A percentile compares a stretch with the other conserved stretches of the same genome.
Conservation (phyloP, 2,113 vertebrate genomes). For the Gymnarchus niloticus region DNA sequence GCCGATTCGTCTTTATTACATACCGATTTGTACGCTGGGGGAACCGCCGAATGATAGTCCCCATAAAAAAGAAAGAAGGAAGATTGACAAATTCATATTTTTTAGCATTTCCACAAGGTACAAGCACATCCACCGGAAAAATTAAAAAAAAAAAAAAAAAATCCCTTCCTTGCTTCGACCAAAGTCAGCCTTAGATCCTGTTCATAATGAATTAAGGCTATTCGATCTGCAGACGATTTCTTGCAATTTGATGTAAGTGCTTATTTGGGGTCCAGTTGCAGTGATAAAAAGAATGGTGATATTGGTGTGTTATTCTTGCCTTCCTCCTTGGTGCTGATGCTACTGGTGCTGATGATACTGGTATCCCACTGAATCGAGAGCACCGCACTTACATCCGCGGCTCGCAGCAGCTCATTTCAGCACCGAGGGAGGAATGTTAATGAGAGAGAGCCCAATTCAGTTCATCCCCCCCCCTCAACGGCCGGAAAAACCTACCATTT, state of each 20-base stretch:
- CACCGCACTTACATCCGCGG: slow-evolving; percentile 48
- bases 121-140: slow-evolving; percentile 72
- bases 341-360: neutral
- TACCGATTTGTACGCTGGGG: slow-evolving; percentile 95
- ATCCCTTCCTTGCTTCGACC: slow-evolving; percentile 52
- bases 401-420: slow-evolving; percentile 57
- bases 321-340: slow-evolving; percentile 50
- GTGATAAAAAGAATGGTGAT: slow-evolving; percentile 60
- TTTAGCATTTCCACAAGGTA: slow-evolving; percentile 86
- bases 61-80: slow-evolving; percentile 80
- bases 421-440: slow-evolving; percentile 62
- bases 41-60: slow-evolving; percentile 80
- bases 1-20: slow-evolving; percentile 41
- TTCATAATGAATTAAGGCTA: slow-evolving; percentile 56
- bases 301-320: slow-evolving; percentile 41
- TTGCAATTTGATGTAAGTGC: slow-evolving; percentile 46
- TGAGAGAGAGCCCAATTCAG: slow-evolving; percentile 48
- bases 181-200: slow-evolving; percentile 69
- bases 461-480: neutral
- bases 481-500: neutral
- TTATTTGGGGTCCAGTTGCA: slow-evolving; percentile 42
- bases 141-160: slow-evolving; percentile 22
- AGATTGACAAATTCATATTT: slow-evolving; percentile 81
- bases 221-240: slow-evolving; percentile 19
- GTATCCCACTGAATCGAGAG: slow-evolving; percentile 51